Base-by-base conservation (phyloP, 35 echinoderm and acorn worm species). In the Strongylocentrotus purpuratus region DNA sequence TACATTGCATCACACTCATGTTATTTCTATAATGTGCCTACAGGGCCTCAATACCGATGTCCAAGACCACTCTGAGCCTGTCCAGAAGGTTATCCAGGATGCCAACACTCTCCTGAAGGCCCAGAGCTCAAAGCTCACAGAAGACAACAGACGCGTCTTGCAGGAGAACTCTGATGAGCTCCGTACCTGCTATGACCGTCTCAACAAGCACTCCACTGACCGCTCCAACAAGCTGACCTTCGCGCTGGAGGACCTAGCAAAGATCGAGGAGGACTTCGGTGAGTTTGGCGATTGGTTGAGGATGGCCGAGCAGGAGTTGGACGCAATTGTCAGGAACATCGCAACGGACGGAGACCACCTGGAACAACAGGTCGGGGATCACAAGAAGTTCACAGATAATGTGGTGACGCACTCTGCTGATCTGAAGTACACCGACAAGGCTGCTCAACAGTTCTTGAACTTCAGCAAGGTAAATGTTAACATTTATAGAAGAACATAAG, bases 381-480 rank as follows among this genome's bases (percentile, higher is more conserved):
- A 97, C 90, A 95, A 97, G 50, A 94, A 97, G 20, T 98, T 99
- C 95, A 96, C 94, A n/a, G 97, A 99, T 35, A 97, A 99, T 52
- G 97, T 99, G 4, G 95, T 98, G n/a, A 97, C 96, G 31, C 98
- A 99, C 87, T 98, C 97, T 9, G 98, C 98, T 31, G 97, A 99
- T 85, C 96, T 99, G 33, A 98, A 97, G 41, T 97, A 97, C 87
- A 94, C 97, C 59, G 98, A 99, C 94, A 99, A 97, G 86, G 94
- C 97, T 22, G 94, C 95, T 18, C 94, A 97, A 33, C 95, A 98
- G 89, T 98, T 96, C 95, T 32, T 98, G 86, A 78, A 96, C 28
- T 88, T 95, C 41, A 46, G 93, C 45, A 96, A 96, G 96, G 98
- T 98, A 78, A 78, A 28, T n/a, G 28, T 0, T 78, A n/a, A 78